These are phyloP conservation scores for Electrona antarctica DNA, from an alignment of 2,113 vertebrate genomes.

Conservation along the genomic window DNA sequence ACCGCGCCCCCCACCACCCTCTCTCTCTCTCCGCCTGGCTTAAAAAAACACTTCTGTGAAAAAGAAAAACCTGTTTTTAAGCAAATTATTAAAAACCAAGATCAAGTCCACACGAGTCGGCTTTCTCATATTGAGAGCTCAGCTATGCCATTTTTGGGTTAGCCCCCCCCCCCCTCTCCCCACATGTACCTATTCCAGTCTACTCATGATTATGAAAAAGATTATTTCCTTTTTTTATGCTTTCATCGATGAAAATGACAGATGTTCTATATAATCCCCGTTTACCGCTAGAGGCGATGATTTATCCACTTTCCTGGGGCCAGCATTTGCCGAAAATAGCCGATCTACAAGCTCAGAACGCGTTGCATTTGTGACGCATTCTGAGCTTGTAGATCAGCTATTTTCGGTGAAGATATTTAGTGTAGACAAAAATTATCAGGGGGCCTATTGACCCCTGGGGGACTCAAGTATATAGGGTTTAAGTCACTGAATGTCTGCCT, in stretches of 20 bases:
- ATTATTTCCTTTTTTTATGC: slow-evolving; percentile 78
- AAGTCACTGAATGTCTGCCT: too few species aligned
- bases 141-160: slow-evolving; percentile 94
- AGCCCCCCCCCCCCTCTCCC: slow-evolving; percentile 65
- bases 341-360: too few species aligned
- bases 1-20: slow-evolving; percentile 72
- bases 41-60: slow-evolving; percentile 60
- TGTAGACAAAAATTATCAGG: too few species aligned
- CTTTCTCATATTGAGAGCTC: slow-evolving; percentile 99
- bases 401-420: too few species aligned
- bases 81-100: slow-evolving; percentile 62
- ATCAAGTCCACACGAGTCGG: slow-evolving; percentile 96
- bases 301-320: too few species aligned
- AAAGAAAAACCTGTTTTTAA: slow-evolving; percentile 71
- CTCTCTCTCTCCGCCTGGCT: not conserved
- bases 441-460: too few species aligned
- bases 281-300: too few species aligned
- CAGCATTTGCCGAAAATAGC: too few species aligned
- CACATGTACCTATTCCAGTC: slow-evolving; percentile 47
- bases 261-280: not conserved
- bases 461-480: too few species aligned
- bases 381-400: too few species aligned
- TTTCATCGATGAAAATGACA: slow-evolving; percentile 84
- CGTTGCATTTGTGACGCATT: too few species aligned
- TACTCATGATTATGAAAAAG: slow-evolving; percentile 55